Evolutionary conservation across 2,888 invertebrate species (phyloP).

Genomic region (Pseudococcus viburni): DNA sequence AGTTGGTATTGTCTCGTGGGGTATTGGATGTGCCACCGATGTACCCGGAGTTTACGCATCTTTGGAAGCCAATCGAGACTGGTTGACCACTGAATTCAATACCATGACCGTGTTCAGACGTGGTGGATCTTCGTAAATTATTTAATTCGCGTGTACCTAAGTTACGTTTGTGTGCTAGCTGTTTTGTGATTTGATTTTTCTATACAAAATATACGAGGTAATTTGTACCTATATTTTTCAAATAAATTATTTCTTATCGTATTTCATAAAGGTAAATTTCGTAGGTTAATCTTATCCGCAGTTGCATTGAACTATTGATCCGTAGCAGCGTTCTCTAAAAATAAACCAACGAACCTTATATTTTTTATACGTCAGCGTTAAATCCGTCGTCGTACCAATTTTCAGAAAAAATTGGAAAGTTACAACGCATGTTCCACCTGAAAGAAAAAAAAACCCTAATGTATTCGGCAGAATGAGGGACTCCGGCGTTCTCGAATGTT

Average conservation of each 20-base stretch:
- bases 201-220: not conserved
- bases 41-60: conserved; percentile 93
- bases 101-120: conserved; percentile 30
- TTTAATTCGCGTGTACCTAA: not conserved
- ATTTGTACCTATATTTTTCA: not conserved
- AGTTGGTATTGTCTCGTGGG: conserved; percentile 95
- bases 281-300: not conserved
- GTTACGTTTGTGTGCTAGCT: not conserved
- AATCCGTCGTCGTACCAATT: not conserved
- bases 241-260: not conserved
- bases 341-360: not conserved
- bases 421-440: not conserved
- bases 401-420: not conserved
- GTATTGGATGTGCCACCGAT: conserved; percentile 88
- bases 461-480: not conserved
- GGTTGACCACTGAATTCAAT: conserved; percentile 76
- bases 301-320: not conserved
- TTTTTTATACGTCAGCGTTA: not conserved
- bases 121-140: not conserved
- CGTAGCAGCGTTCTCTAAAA: not conserved
- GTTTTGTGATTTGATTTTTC: not conserved
- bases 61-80: conserved; percentile 87
- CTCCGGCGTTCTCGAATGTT: not conserved
- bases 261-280: not conserved
- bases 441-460: not conserved